Percentiles rank a stretch among this genome's conserved stretches.
These are phyloP conservation scores for Junonia oenone DNA, from an alignment of 2,888 invertebrate species.

Conservation along the genomic window DNA sequence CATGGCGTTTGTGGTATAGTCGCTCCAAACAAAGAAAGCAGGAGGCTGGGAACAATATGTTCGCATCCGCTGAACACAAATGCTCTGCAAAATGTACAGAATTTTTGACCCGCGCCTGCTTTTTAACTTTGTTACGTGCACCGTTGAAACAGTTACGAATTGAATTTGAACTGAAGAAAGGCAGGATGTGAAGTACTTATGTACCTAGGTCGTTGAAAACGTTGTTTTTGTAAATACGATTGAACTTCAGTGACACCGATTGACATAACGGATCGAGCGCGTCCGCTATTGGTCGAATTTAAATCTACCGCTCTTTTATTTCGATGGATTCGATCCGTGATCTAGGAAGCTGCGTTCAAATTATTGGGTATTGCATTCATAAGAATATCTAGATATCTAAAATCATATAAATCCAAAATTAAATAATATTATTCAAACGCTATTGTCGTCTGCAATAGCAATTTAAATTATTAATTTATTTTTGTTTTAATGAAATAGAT, in stretches of 20 bases:
- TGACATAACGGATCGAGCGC: slow-evolving; percentile 50
- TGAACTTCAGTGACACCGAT: slow-evolving; percentile 39
- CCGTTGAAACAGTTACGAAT: slow-evolving; percentile 62
- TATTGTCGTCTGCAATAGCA: no score
- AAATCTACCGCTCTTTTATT: slow-evolving; percentile 49
- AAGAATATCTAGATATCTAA: no score
- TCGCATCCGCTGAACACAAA: slow-evolving; percentile 45
- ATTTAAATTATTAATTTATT: no score
- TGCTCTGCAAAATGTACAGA: slow-evolving; percentile 42
- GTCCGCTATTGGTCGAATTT: slow-evolving; percentile 55
- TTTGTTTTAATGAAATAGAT: no score
- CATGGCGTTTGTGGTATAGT: slow-evolving; percentile 45
- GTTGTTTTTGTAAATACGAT: slow-evolving; percentile 27
- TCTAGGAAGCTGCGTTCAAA: slow-evolving; percentile 30
- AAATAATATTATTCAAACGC: no score
- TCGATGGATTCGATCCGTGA: slow-evolving; percentile 39
- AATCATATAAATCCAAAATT: no score
- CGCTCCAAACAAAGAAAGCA: slow-evolving; percentile 35
- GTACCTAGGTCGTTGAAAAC: slow-evolving; percentile 26
- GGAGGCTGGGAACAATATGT: slow-evolving; percentile 31
- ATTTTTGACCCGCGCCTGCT: slow-evolving; percentile 35
- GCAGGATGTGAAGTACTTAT: slow-evolving; percentile 46
- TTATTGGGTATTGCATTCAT: no score
- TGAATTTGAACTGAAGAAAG: slow-evolving; percentile 45
- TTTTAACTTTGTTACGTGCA: slow-evolving; percentile 25